These are phyloP conservation scores for Phalloptychus januarius DNA, from an alignment of 2,797 vertebrate species.

Conservation along the genomic window DNA sequence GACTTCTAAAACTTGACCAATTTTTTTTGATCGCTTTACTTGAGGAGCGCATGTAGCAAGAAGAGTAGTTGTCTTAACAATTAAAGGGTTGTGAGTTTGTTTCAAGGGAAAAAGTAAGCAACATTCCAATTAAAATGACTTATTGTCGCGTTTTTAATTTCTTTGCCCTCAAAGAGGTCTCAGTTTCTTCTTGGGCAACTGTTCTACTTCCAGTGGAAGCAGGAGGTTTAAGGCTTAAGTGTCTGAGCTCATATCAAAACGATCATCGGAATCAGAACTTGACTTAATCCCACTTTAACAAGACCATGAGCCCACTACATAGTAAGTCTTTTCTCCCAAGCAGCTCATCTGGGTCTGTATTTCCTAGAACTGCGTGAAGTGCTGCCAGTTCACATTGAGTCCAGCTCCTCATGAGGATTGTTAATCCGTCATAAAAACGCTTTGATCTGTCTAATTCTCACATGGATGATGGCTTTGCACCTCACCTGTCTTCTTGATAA, in stretches of 20 bases:
- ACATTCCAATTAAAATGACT: background rate
- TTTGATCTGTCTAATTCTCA: slow-evolving; percentile 55
- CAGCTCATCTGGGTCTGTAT: slow-evolving; percentile 20
- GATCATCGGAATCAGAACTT: slow-evolving; percentile 21
- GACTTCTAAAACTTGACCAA: too few species aligned
- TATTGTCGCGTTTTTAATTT: background rate
- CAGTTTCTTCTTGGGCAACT: background rate
- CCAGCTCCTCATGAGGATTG: background rate
- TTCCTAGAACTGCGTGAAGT: slow-evolving; percentile 16
- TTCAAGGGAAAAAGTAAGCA: background rate
- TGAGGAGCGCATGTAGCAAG: background rate
- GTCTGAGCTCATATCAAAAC: slow-evolving; percentile 11
- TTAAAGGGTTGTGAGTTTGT: background rate
- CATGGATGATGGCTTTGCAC: slow-evolving; percentile 13
- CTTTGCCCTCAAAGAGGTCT: background rate
- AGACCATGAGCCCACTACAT: background rate
- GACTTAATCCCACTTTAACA: slow-evolving; percentile 27
- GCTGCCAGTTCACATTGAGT: background rate
- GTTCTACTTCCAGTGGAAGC: background rate
- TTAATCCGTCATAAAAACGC: slow-evolving; percentile 42
- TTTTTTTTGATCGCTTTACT: background rate
- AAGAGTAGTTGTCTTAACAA: background rate
- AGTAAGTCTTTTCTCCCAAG: slow-evolving; percentile 39
- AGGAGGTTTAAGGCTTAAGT: slow-evolving; percentile 7
- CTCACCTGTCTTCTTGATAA: slow-evolving; percentile 22